phyloP scores from a whole-genome alignment of 2,113 vertebrate species.

The Aythya baeri region DNA sequence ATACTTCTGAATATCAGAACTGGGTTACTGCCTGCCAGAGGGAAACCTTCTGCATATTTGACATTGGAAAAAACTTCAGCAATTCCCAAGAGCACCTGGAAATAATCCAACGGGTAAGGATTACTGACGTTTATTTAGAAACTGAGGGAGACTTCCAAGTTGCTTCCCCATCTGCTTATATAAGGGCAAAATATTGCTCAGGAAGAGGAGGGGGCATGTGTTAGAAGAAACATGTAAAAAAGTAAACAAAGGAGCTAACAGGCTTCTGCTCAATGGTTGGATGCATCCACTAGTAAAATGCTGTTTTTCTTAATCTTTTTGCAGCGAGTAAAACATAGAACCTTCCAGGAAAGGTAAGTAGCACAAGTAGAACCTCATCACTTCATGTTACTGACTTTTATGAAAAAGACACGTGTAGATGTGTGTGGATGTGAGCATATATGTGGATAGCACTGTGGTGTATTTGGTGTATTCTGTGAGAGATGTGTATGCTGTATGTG shows the following conservation, averaged over 20 bases:
- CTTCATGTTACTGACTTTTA: background rate
- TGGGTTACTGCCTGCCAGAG: constrained; percentile 90
- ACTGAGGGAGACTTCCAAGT: background rate
- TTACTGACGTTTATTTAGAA: background rate
- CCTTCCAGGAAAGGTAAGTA: constrained; percentile 79
- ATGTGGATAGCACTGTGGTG: background rate
- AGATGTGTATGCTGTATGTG: background rate
- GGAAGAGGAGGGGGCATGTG: constrained; percentile 6
- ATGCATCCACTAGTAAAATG: constrained; percentile 66
- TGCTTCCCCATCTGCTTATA: background rate
- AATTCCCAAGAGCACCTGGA: constrained; percentile 85
- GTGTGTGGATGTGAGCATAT: background rate
- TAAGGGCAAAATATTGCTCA: background rate
- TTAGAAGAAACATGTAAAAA: background rate
- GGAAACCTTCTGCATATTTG: constrained; percentile 87
- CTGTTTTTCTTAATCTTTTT: constrained; percentile 71
- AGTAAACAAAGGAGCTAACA: background rate
- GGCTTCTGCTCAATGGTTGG: constrained; percentile 11
- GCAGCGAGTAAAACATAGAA: constrained; percentile 80
- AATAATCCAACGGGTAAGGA: constrained; percentile 84
- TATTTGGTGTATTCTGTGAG: background rate
- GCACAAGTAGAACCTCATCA: constrained; percentile 30
- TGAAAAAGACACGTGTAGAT: background rate
- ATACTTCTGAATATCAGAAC: constrained; percentile 86
- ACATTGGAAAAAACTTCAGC: constrained; percentile 93